phyloP scores from a whole-genome alignment of 1,140 invertebrate genomes.

The Zeugodacus cucurbitae region DNA sequence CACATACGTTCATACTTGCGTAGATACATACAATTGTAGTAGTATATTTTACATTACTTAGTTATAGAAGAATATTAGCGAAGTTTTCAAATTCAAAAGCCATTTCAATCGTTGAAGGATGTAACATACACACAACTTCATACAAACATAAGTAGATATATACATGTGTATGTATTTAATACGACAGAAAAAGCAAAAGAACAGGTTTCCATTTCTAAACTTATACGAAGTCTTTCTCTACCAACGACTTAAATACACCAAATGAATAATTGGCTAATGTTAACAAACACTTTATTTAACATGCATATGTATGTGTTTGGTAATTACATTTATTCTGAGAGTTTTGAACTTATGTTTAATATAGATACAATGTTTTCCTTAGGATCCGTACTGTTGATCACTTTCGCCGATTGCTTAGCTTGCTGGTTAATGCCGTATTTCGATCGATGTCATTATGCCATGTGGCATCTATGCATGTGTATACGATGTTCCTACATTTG shows the following conservation, averaged over 20 bases:
- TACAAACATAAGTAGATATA: neutral
- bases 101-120: neutral
- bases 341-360: neutral
- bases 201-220: neutral
- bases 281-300: neutral
- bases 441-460: slow-evolving; percentile 2
- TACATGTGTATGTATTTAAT: neutral
- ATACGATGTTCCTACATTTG: neutral
- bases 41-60: neutral
- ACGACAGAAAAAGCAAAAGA: neutral
- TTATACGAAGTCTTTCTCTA: neutral
- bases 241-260: neutral
- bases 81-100: neutral
- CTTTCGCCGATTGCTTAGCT: neutral
- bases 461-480: slow-evolving; percentile 13
- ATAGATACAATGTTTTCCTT: too few relatives aligned
- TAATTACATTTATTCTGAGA: neutral
- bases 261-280: neutral
- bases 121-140: neutral
- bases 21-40: neutral
- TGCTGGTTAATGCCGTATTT: neutral
- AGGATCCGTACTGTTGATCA: neutral
- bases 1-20: neutral
- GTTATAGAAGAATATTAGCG: neutral
- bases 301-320: neutral